phyloP scores from a whole-genome alignment of 2,113 vertebrate species.

The Microtus ochrogaster region DNA sequence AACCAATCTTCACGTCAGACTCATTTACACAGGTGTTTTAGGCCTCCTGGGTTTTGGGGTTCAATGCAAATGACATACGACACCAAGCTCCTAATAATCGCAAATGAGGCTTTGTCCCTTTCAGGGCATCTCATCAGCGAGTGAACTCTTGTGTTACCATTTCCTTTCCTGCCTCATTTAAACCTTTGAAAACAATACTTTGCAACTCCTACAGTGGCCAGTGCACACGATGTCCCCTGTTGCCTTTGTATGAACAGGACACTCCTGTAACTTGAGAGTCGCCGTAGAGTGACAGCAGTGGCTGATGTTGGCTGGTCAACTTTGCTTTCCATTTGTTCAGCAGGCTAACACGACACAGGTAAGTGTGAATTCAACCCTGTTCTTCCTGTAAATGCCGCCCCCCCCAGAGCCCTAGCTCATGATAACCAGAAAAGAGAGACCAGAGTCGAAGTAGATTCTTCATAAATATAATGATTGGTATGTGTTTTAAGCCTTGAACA shows the following conservation, averaged over 20 bases:
- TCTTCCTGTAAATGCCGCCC: background rate
- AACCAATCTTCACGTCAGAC: constrained; percentile 43
- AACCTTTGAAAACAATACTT: constrained; percentile 26
- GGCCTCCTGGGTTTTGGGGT: constrained; percentile 9
- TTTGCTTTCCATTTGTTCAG: no score
- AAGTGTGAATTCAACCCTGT: background rate
- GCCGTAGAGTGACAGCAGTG: background rate
- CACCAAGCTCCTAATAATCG: constrained; percentile 78
- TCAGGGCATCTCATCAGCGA: constrained; percentile 54
- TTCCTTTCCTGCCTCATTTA: constrained; percentile 1
- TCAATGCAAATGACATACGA: background rate
- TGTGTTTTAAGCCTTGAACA: background rate
- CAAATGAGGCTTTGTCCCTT: constrained; percentile 75
- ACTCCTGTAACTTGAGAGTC: background rate
- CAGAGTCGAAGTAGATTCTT: background rate
- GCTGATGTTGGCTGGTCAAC: no score
- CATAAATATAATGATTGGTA: background rate
- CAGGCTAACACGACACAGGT: background rate
- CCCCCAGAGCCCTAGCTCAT: background rate
- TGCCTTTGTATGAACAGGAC: background rate
- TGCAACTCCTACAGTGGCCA: background rate
- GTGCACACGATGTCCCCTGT: background rate
- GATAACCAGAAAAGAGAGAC: constrained; percentile 20
- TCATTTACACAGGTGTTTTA: background rate
- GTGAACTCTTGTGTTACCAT: constrained; percentile 38